Evolutionary conservation across 2,113 vertebrate genomes (phyloP).

Genomic region (Paradisaea rubra): DNA sequence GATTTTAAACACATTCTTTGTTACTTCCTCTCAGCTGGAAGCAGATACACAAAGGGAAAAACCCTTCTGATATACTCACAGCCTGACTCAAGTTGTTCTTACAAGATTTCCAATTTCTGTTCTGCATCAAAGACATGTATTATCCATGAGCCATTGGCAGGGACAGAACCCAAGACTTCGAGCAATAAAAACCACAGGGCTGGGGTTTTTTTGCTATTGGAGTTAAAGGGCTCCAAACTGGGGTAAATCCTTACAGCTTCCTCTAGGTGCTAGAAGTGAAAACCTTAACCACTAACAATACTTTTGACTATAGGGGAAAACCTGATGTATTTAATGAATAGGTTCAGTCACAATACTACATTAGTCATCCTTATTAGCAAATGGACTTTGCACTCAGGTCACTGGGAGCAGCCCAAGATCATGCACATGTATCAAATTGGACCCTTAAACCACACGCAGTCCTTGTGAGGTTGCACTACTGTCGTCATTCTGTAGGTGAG

Average conservation of each 20-base stretch:
- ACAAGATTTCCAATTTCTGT: constrained; percentile 31
- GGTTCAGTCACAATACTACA: not conserved
- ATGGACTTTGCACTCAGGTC: not conserved
- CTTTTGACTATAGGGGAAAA: not conserved
- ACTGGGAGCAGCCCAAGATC: not conserved
- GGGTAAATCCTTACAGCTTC: not conserved
- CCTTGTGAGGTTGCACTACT: not conserved
- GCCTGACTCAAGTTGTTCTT: not conserved
- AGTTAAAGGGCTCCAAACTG: not conserved
- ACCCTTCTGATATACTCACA: not conserved
- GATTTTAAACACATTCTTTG: constrained; percentile 54
- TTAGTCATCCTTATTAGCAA: not conserved
- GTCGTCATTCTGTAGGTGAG: not conserved
- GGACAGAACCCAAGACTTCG: not conserved
- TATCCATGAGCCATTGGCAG: not conserved
- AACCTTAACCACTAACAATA: not conserved
- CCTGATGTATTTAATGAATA: not conserved
- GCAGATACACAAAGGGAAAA: constrained; percentile 17
- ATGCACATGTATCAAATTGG: fast-evolving
- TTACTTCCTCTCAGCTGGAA: constrained; percentile 47
- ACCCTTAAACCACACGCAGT: not conserved
- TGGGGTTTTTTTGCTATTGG: not conserved
- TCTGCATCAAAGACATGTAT: constrained; percentile 14
- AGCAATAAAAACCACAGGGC: not conserved
- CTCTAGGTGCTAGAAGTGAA: not conserved